phyloP scores from a whole-genome alignment of 2,113 vertebrate species.

The Amphiprion percula region DNA sequence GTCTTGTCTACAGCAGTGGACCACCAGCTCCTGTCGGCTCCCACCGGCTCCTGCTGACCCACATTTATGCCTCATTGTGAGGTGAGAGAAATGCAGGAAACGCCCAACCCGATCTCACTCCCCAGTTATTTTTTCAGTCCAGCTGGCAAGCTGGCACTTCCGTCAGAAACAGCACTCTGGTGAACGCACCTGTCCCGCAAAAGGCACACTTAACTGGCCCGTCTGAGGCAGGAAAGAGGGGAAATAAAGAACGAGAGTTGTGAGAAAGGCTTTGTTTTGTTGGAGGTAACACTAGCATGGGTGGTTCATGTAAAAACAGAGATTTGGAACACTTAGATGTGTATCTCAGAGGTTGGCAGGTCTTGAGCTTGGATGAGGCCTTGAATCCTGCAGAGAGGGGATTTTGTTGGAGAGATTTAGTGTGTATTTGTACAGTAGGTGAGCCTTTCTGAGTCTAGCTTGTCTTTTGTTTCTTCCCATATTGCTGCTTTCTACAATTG shows the following conservation, averaged over 20 bases:
- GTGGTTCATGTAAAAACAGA: constrained; percentile 61
- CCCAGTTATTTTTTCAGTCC: constrained; percentile 51
- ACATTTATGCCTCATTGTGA: constrained; percentile 66
- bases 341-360: constrained; percentile 41
- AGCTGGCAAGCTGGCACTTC: constrained; percentile 33
- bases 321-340: constrained; percentile 50
- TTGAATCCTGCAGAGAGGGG: constrained; percentile 16
- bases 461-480: constrained; percentile 3
- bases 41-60: constrained; percentile 11
- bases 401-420: not conserved
- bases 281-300: constrained; percentile 54
- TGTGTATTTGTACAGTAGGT: not conserved
- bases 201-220: constrained; percentile 4
- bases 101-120: constrained; percentile 41
- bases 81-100: constrained; percentile 68
- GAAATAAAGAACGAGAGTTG: constrained; percentile 28
- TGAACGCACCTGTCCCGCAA: constrained; percentile 56
- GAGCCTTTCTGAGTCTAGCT: not conserved
- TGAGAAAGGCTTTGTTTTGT: constrained; percentile 54
- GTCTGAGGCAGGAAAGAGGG: constrained; percentile 33
- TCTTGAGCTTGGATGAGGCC: not conserved
- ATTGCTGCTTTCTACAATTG: not conserved
- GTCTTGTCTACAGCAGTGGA: constrained; percentile 4
- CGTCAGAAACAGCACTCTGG: constrained; percentile 8
- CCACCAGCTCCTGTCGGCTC: constrained; percentile 13